Evolutionary conservation across 1,140 invertebrate genomes (phyloP).

Genomic region (Drosophila sturtevanti): DNA sequence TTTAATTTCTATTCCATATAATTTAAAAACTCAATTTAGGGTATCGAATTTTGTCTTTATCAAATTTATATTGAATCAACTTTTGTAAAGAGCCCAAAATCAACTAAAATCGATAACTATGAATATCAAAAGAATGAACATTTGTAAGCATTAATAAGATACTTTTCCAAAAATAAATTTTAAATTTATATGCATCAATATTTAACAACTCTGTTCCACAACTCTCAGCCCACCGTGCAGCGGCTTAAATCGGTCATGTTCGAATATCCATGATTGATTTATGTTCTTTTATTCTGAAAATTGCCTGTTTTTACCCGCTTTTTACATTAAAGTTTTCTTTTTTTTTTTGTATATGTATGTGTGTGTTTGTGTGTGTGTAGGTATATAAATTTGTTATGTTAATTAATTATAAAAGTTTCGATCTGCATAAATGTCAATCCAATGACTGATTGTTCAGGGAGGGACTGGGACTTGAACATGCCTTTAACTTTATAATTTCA

Average conservation of each 20-base stretch:
- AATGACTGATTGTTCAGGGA: conserved; percentile 61
- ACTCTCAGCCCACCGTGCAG: conserved; percentile 2
- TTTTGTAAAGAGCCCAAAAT: too few relatives aligned
- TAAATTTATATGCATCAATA: not conserved
- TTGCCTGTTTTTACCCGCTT: conserved; percentile 28
- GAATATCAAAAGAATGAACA: too few relatives aligned
- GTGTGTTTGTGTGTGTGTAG: conserved; percentile 4
- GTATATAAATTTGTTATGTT: conserved; percentile 51
- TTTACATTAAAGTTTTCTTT: not conserved
- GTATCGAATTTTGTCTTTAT: too few relatives aligned
- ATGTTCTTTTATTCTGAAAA: conserved; percentile 51
- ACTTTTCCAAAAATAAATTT: too few relatives aligned
- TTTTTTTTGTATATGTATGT: not conserved
- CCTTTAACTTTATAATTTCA: conserved; percentile 31
- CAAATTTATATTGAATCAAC: too few relatives aligned
- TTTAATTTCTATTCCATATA: too few relatives aligned
- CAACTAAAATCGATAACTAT: too few relatives aligned
- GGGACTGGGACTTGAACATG: conserved; percentile 7
- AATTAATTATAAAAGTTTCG: conserved; percentile 79
- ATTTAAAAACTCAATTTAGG: too few relatives aligned
- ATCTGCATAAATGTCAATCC: conserved; percentile 58
- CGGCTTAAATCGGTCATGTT: conserved; percentile 58
- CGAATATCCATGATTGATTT: conserved; percentile 65
- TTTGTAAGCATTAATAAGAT: too few relatives aligned
- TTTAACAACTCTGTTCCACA: not conserved